Evolutionary conservation across 2,113 vertebrate genomes (phyloP).

Genomic region (Neodontobutis hainanensis): DNA sequence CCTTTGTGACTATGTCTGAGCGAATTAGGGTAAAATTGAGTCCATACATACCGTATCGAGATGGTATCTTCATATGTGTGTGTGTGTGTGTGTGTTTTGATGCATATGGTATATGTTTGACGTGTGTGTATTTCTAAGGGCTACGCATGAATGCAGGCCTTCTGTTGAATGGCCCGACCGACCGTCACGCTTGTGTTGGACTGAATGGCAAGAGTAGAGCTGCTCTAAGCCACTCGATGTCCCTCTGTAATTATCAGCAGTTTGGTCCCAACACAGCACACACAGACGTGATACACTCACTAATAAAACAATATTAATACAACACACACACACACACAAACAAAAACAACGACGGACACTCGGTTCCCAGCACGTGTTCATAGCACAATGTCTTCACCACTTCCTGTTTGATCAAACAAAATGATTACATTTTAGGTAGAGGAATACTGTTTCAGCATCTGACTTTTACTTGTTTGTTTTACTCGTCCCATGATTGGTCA

Average conservation of each 20-base stretch:
- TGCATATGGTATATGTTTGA: conserved; percentile 14
- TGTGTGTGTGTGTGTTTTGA: conserved; percentile 6
- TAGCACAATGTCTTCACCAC: no score
- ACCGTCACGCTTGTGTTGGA: conserved; percentile 55
- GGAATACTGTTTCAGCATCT: no score
- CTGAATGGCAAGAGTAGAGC: conserved; percentile 41
- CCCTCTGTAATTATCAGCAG: conserved; percentile 51
- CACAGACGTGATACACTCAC: not conserved
- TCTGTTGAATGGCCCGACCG: conserved; percentile 40
- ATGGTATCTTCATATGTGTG: conserved; percentile 41
- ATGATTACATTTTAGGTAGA: no score
- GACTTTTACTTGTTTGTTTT: no score
- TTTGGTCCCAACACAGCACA: not conserved
- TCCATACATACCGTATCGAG: conserved; percentile 31
- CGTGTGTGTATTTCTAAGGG: conserved; percentile 34
- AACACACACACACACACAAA: conserved; percentile 10
- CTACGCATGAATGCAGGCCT: conserved; percentile 56
- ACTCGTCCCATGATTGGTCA: no score
- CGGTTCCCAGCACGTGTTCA: not conserved
- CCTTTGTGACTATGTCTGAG: conserved; percentile 15
- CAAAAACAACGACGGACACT: not conserved
- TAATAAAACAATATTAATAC: not conserved
- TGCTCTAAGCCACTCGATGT: conserved; percentile 43
- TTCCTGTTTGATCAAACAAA: no score
- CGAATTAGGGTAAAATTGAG: conserved; percentile 34